Evolutionary conservation across 2,888 invertebrate species (phyloP).

Genomic region (Griposia aprilina): DNA sequence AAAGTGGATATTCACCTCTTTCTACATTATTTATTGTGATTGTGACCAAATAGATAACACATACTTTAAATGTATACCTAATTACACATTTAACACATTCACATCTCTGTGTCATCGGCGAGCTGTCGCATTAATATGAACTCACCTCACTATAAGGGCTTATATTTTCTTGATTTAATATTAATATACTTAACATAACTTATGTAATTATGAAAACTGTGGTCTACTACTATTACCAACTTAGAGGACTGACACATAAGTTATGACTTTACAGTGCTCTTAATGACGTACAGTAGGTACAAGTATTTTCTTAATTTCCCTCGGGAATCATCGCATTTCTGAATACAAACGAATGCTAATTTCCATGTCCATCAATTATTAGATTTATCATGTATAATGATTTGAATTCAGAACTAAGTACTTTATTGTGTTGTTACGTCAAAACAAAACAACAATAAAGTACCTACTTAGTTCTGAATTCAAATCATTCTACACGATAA

Average conservation of each 20-base stretch:
- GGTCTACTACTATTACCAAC: background rate
- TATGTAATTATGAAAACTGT: background rate
- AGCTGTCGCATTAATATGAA: background rate
- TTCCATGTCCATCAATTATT: no score
- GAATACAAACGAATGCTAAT: no score
- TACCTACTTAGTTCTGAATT: no score
- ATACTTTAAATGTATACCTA: background rate
- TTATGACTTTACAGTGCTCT: background rate
- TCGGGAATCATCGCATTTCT: no score
- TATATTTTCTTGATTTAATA: background rate
- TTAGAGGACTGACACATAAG: no score
- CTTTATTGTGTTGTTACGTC: no score
- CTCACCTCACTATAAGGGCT: background rate
- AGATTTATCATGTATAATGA: no score
- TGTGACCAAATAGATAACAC: background rate
- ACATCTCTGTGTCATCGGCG: background rate
- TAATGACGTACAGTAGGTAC: background rate
- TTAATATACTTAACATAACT: background rate
- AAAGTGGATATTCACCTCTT: background rate
- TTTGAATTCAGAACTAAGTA: no score
- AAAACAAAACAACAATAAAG: no score
- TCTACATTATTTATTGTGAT: background rate
- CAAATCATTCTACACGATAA: no score
- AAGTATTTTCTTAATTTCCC: no score
- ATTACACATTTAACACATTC: background rate